Base-by-base conservation (phyloP, 2,113 vertebrate genomes). In the Silurus meridionalis region DNA sequence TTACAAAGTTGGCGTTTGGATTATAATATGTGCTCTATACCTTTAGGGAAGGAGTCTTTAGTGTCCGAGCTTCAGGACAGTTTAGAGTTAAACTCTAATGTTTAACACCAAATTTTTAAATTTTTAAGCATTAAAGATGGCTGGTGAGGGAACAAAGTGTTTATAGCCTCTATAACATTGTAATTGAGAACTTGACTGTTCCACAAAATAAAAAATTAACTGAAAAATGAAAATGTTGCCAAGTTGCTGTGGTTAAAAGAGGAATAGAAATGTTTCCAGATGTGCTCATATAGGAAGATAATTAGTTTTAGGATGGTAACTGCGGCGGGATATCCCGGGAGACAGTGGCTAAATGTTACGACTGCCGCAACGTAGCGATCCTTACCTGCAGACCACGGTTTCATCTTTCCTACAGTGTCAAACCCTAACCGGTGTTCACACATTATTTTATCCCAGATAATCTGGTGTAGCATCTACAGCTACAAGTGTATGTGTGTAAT, bases 391-490 rank as follows among this genome's bases (percentile, higher is more conserved):
- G 60, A 17, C 28, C 21, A 55, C 25, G 55, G 77, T 80, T 80
- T 60, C 55, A 37, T 10, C 8, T 80, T 80, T 80, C 77, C 78
- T 80, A 11, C 17, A 17, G 13, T 61, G 78, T 80, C 58, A 80
- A 80, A 48, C 37, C 46, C 78, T 48, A 58, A 21, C 78, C 61
- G 57, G 57, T 23, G 57, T 80, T 80, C 78, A 80, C 78, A 80
- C 78, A 23, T 80, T 80, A 80, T 19, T 48, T 9, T 10, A 48
- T 57, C 5, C 8, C 78, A 61, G 19, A 80, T 61, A 61, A 80
- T 80, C 13, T 61, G 28, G 17, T 61, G 78, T 61, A 61, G 48
- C 57, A 61, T 37, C 57, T 61, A 80, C 57, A 48, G 78, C 58
- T 80, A 13, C 57, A 58, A 58, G 15, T 13, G 50, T n/a, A n/a